These are phyloP conservation scores for Alcis repandata DNA, from an alignment of 2,888 invertebrate genomes.

Conservation along the genomic window DNA sequence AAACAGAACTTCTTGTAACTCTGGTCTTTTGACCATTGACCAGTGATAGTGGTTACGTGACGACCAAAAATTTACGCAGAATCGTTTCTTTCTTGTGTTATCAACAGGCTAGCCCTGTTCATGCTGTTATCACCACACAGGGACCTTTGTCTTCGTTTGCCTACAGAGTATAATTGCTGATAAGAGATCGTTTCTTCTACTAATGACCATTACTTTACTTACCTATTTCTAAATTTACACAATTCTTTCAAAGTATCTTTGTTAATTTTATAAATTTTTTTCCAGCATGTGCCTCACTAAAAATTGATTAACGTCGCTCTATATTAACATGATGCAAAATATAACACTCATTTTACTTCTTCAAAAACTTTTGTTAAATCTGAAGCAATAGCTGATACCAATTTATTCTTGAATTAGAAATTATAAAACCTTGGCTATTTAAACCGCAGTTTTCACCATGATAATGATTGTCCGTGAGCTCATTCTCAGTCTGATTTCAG, in stretches of 20 bases:
- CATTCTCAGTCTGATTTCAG: conserved; percentile 12
- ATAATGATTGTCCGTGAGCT: conserved; percentile 36
- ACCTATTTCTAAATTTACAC: too few species aligned
- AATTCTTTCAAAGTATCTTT: too few species aligned
- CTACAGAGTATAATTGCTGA: not conserved
- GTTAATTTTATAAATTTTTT: too few species aligned
- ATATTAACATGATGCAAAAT: too few species aligned
- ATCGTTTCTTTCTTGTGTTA: not conserved
- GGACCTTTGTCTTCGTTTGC: conserved; percentile 20
- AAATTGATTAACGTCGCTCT: too few species aligned
- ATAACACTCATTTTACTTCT: not conserved
- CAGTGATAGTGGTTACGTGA: conserved; percentile 2
- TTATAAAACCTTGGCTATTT: not conserved
- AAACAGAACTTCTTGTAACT: too few species aligned
- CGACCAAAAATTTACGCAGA: not conserved
- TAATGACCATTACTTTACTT: not conserved
- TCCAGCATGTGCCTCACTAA: too few species aligned
- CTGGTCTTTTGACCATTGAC: too few species aligned
- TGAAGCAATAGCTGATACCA: not conserved
- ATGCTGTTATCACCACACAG: conserved; percentile 1
- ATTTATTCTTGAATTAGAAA: not conserved
- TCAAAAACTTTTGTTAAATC: not conserved
- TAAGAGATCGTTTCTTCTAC: not conserved
- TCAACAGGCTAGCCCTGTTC: not conserved
- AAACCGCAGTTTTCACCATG: conserved; percentile 31